A percentile compares a stretch with the other conserved stretches of the same genome.
Conservation (phyloP, 2,888 invertebrate species). For the Eugnorisma glareosa region DNA sequence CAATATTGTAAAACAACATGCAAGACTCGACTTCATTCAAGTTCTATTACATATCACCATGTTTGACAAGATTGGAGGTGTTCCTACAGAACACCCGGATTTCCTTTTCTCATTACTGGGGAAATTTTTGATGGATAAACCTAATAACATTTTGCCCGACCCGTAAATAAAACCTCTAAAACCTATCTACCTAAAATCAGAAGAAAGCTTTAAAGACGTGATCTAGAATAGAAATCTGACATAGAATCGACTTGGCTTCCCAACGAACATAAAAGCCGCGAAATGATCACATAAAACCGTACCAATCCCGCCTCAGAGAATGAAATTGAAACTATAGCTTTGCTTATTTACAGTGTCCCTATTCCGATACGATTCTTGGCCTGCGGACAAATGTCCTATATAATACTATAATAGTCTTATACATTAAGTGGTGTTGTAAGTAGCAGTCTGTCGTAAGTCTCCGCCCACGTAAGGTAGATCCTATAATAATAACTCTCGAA, state of each 20-base stretch:
- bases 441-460: constrained; percentile 65
- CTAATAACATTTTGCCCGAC: background rate
- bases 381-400: constrained; percentile 39
- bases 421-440: constrained; percentile 28
- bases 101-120: too few species aligned
- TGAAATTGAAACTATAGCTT: constrained; percentile 26
- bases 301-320: constrained; percentile 13
- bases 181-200: background rate
- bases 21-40: background rate
- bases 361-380: constrained; percentile 38
- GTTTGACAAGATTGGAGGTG: background rate
- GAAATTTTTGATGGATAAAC: background rate
- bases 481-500: constrained; percentile 54
- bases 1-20: constrained; percentile 8
- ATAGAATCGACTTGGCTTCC: background rate
- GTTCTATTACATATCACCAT: background rate
- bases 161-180: background rate
- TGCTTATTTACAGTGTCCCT: constrained; percentile 16
- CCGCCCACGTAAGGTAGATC: constrained; percentile 55
- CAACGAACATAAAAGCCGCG: constrained; percentile 32
- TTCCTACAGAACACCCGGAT: background rate
- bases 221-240: constrained; percentile 4
- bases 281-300: constrained; percentile 37
- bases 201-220: background rate
- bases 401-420: constrained; percentile 18